Conservation (phyloP, 2,888 invertebrate species). For the Catocala fraxini region DNA sequence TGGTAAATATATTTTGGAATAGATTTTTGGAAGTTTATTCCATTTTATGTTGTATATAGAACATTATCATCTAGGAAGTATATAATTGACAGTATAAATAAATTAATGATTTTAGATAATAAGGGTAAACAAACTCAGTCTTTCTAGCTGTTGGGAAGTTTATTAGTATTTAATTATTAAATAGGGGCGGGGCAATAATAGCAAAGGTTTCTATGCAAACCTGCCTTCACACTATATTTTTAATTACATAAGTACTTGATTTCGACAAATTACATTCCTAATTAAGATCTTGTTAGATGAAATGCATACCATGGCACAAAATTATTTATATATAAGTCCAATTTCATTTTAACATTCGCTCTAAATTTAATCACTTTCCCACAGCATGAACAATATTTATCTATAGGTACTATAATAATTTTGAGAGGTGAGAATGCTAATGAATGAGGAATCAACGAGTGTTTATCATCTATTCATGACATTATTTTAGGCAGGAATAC, state of each 20-base stretch:
- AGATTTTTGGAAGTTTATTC: constrained; percentile 22
- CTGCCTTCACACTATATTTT: not conserved
- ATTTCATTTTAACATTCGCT: too few relatives aligned
- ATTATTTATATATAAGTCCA: constrained; percentile 10
- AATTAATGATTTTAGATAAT: constrained; percentile 11
- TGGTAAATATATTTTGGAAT: constrained; percentile 16
- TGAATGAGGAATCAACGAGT: not conserved
- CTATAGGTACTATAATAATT: not conserved
- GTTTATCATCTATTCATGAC: not conserved
- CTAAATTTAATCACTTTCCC: not conserved
- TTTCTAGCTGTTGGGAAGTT: constrained; percentile 24
- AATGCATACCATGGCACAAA: constrained; percentile 43
- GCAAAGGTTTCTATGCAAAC: too few relatives aligned
- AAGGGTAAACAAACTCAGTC: constrained; percentile 34
- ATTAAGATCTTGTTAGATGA: not conserved
- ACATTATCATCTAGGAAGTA: constrained; percentile 10
- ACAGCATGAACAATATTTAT: not conserved
- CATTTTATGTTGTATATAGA: constrained; percentile 13
- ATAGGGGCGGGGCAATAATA: not conserved
- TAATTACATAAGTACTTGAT: not conserved
- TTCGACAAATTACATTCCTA: not conserved
- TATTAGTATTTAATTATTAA: constrained; percentile 9
- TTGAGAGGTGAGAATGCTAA: not conserved
- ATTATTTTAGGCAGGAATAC: constrained; percentile 29
- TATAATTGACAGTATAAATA: constrained; percentile 44